Conservation (phyloP, 2,797 vertebrate species). For the Neosalanx taihuensis region DNA sequence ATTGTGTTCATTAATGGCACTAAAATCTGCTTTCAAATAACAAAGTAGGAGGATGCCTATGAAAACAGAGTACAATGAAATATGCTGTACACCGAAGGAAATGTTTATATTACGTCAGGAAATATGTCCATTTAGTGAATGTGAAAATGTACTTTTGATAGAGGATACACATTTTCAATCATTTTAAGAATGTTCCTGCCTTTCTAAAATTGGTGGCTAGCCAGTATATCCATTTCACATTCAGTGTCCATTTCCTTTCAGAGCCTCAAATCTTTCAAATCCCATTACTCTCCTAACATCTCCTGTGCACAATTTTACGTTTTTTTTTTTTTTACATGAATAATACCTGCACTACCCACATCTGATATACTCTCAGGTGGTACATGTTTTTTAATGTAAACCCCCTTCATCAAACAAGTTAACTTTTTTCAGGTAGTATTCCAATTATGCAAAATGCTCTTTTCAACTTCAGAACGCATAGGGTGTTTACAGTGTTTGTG, state of each 20-base stretch:
- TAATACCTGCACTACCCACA: not conserved
- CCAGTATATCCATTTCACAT: conserved; percentile 19
- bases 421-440: too few species aligned
- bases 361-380: not conserved
- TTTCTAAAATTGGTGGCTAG: conserved; percentile 40
- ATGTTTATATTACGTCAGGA: conserved; percentile 51
- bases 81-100: conserved; percentile 30
- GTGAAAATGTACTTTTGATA: conserved; percentile 58
- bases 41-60: conserved; percentile 58
- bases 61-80: conserved; percentile 51
- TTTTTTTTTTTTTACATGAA: not conserved
- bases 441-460: conserved; percentile 33
- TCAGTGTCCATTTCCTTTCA: not conserved
- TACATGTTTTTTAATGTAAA: not conserved
- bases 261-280: not conserved
- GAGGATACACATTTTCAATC: conserved; percentile 57
- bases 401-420: too few species aligned
- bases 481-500: conserved; percentile 51
- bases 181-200: conserved; percentile 49
- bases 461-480: conserved; percentile 46
- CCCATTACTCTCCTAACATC: not conserved
- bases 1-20: conserved; percentile 50
- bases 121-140: conserved; percentile 64
- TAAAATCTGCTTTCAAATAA: conserved; percentile 46
- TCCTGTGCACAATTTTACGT: not conserved